A percentile compares a stretch with the other conserved stretches of the same genome.
Conservation (phyloP, 2,113 vertebrate species). For the Saimiri boliviensis region DNA sequence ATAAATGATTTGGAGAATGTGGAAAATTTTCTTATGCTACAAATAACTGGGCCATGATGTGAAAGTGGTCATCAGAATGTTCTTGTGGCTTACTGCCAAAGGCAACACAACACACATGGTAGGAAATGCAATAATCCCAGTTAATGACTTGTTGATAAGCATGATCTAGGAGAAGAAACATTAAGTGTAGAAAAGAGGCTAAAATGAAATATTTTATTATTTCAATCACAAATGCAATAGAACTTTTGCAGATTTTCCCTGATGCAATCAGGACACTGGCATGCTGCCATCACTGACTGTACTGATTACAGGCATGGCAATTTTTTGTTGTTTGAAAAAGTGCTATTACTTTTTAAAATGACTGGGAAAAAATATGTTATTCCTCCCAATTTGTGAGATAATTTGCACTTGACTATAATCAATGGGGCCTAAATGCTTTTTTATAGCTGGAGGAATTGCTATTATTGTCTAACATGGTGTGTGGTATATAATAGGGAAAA, state of each 20-base stretch:
- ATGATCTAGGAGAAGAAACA: not conserved
- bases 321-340: conserved; percentile 37
- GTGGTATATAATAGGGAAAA: not conserved
- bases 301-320: not conserved
- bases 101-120: not conserved
- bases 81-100: not conserved
- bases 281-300: not conserved
- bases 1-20: not conserved
- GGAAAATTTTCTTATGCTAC: not conserved
- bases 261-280: not conserved
- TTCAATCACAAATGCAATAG: not conserved
- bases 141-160: not conserved
- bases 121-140: not conserved
- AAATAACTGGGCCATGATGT: not conserved
- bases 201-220: conserved; percentile 9
- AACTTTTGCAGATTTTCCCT: conserved; percentile 1
- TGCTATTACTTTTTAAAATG: conserved; percentile 48
- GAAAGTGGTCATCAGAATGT: not conserved
- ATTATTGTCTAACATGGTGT: not conserved
- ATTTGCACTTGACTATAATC: conserved; percentile 34
- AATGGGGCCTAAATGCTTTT: not conserved
- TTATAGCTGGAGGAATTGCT: not conserved
- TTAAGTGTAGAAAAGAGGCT: not conserved
- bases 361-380: not conserved
- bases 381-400: conserved; percentile 42